phyloP scores from a whole-genome alignment of 2,888 invertebrate genomes.

The Masnerella sp. region DNA sequence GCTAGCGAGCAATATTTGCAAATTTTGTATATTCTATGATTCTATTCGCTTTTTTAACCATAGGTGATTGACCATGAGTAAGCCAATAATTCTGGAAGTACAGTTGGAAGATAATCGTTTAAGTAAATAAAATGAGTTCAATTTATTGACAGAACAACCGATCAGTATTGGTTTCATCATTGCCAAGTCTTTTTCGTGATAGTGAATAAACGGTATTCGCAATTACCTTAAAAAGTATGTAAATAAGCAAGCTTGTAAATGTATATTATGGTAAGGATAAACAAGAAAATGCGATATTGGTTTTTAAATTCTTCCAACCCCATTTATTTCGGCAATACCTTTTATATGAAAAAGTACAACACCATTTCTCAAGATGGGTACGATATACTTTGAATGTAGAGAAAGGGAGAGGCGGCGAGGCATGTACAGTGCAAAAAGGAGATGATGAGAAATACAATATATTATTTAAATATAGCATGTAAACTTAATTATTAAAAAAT shows the following conservation, averaged over 20 bases:
- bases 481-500: constrained; percentile 74
- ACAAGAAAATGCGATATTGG: constrained; percentile 22
- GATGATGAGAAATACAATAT: constrained; percentile 70
- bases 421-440: constrained; percentile 69
- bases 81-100: constrained; percentile 21
- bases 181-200: too few species aligned
- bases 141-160: constrained; percentile 7
- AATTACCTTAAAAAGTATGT: too few species aligned
- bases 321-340: constrained; percentile 76
- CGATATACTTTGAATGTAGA: constrained; percentile 67
- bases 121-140: constrained; percentile 3
- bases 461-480: constrained; percentile 71
- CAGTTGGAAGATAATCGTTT: constrained; percentile 8
- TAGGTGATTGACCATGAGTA: constrained; percentile 16
- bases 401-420: constrained; percentile 63
- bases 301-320: constrained; percentile 73
- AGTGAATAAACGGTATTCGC: too few species aligned
- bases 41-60: too few species aligned
- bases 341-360: constrained; percentile 77
- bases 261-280: constrained; percentile 1
- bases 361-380: constrained; percentile 72
- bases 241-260: constrained; percentile 10
- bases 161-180: constrained; percentile 29
- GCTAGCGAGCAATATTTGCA: background rate
- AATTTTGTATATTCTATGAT: background rate